Base-by-base conservation (phyloP, 2,797 vertebrate species). In the Ctenopoma multispine region DNA sequence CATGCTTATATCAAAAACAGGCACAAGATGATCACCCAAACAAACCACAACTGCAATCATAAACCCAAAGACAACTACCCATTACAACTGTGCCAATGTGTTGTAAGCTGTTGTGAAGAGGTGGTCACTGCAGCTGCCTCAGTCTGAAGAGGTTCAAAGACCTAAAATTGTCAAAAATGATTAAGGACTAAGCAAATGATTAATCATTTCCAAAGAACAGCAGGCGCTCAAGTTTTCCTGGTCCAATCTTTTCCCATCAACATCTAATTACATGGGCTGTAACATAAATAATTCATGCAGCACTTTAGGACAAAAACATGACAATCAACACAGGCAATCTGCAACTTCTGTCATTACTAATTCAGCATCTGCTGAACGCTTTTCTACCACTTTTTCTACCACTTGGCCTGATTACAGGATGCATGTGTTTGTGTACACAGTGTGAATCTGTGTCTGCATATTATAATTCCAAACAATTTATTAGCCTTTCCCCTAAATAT, bases 231-330 rank as follows among this genome's bases (percentile, higher is more conserved):
- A 74, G 70, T 81, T 85, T 74, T 83, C 61, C 66, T 24, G 20
- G 59, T 85, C 63, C 48, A 48, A 73, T 87, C 63, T 73, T 84
- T 85, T 86, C 69, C 67, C 75, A 81, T 90, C 81, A 87, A 64
- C 57, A 64, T 84, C 70, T 77, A 71, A 88, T 92, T 88, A 82
- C 67, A 68, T 59, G 69, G 83, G 81, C 73, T 72, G 63, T 59
- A 76, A 80, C 56, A 93, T 94, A 69, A 92, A 94, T 93, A 89
- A 94, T 94, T 93, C 87, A 92, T 89, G 73, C 53, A 66, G 75
- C 76, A 87, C 88, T 92, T 92, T 80, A 72, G 80, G 87, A 90
- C 85, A 87, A 82, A 92, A 91, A 87, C 81, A 84, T 77, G 70
- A 88, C 86, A 89, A 91, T 89, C 84, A 89, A 81, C 83, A 84